Percentiles rank a stretch among this genome's conserved stretches.
Conservation (phyloP, 2,113 vertebrate species). For the Anhinga rufa region DNA sequence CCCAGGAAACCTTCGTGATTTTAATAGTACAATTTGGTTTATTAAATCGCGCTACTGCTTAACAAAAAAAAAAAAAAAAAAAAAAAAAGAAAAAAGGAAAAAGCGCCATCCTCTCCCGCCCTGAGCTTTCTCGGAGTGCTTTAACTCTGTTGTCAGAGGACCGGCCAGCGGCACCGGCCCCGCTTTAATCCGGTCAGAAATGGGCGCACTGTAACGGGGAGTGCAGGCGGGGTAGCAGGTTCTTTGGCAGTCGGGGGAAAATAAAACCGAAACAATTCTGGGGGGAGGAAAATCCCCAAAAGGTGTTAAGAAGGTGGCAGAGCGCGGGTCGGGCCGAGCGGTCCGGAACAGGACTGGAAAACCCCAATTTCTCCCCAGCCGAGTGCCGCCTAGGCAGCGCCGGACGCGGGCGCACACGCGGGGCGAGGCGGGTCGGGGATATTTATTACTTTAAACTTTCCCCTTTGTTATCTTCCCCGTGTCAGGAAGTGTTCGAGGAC, state of each 20-base stretch:
- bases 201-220: not conserved
- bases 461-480: constrained; percentile 46
- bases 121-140: not conserved
- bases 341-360: not conserved
- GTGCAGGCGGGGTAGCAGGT: not conserved
- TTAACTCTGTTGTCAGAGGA: not conserved
- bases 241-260: not conserved
- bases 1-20: not conserved
- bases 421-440: not conserved
- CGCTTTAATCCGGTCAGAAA: not conserved
- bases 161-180: too few relatives aligned
- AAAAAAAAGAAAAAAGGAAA: not conserved
- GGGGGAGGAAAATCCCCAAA: not conserved
- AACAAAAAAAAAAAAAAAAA: too few relatives aligned
- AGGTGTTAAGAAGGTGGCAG: not conserved
- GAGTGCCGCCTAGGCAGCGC: not conserved
- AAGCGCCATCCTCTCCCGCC: not conserved
- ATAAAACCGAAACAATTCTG: accelerated
- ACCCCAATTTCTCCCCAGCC: not conserved
- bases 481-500: constrained; percentile 45
- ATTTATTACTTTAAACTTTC: constrained; percentile 64
- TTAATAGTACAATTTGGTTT: not conserved
- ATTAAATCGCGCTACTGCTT: not conserved
- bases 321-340: accelerated
- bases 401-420: not conserved